Evolutionary conservation across 2,888 invertebrate genomes (phyloP).

Genomic region (Nycteola revayana): DNA sequence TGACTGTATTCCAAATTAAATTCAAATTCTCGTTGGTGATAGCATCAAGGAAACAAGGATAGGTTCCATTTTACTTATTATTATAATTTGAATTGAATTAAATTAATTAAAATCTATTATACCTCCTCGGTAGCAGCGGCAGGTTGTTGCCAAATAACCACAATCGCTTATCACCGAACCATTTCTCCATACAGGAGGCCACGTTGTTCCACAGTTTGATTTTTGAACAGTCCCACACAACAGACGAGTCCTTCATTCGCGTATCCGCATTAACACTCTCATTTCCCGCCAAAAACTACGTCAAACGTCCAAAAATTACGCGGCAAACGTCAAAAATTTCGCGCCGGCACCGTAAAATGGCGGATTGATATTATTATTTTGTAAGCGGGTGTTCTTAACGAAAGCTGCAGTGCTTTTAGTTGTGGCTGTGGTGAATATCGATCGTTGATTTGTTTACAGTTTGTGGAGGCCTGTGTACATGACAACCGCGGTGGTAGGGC

Average conservation of each 20-base stretch:
- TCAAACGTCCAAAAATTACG: slow-evolving; percentile 49
- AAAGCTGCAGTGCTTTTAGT: slow-evolving; percentile 61
- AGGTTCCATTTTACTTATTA: too few species aligned
- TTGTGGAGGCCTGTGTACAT: slow-evolving; percentile 74
- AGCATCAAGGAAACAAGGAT: too few species aligned
- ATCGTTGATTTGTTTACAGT: slow-evolving; percentile 77
- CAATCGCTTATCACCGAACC: slow-evolving; percentile 94
- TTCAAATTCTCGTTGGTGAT: too few species aligned
- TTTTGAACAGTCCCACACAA: slow-evolving; percentile 43
- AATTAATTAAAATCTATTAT: too few species aligned
- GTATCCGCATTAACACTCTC: slow-evolving; percentile 45
- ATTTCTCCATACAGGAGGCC: slow-evolving; percentile 92
- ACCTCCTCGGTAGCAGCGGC: slow-evolving; percentile 92
- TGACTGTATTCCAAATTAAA: too few species aligned
- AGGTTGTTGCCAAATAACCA: slow-evolving; percentile 96
- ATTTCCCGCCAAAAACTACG: slow-evolving; percentile 59
- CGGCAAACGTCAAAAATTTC: slow-evolving; percentile 51
- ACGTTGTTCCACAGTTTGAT: slow-evolving; percentile 74
- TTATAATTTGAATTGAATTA: too few species aligned
- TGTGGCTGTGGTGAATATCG: slow-evolving; percentile 62
- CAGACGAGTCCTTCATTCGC: slow-evolving; percentile 64
- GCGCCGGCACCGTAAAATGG: slow-evolving; percentile 23
- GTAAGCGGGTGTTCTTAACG: slow-evolving; percentile 44
- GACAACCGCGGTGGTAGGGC: slow-evolving; percentile 72
- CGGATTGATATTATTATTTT: slow-evolving; percentile 20